Evolutionary conservation across 2,888 invertebrate species (phyloP).

Genomic region (Eurois occulta): DNA sequence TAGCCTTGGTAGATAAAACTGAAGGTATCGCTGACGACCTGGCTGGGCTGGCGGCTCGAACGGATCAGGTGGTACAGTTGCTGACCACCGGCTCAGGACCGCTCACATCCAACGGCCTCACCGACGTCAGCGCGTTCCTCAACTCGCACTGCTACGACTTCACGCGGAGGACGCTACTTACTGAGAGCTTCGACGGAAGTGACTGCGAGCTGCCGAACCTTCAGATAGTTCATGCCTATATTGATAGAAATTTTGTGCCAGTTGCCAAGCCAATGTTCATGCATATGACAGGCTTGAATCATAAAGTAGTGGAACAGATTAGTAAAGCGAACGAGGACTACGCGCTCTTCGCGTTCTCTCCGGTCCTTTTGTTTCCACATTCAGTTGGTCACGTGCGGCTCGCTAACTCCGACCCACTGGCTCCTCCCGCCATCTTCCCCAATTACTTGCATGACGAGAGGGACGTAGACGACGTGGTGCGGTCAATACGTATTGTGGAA

Average conservation of each 20-base stretch:
- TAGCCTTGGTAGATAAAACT: constrained; percentile 70
- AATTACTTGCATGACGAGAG: constrained; percentile 75
- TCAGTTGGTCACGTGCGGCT: constrained; percentile 78
- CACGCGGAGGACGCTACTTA: constrained; percentile 60
- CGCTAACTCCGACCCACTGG: constrained; percentile 70
- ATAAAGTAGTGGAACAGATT: constrained; percentile 71
- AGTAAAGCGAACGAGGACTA: constrained; percentile 66
- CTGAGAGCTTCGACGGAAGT: constrained; percentile 63
- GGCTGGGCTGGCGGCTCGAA: constrained; percentile 29
- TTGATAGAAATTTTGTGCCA: constrained; percentile 66
- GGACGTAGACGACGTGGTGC: constrained; percentile 75
- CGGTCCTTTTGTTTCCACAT: constrained; percentile 73
- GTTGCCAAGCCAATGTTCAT: constrained; percentile 60
- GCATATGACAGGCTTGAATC: constrained; percentile 59
- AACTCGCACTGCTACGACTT: constrained; percentile 79
- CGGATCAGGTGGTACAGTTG: constrained; percentile 62
- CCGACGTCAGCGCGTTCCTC: constrained; percentile 74
- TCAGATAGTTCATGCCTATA: constrained; percentile 75
- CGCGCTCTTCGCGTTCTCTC: constrained; percentile 71
- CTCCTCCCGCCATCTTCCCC: constrained; percentile 73
- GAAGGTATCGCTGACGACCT: constrained; percentile 40
- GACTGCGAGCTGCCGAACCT: constrained; percentile 76
- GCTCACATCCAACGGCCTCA: constrained; percentile 77
- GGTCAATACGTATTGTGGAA: constrained; percentile 73
- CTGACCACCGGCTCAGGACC: constrained; percentile 68